Percentiles rank a stretch among this genome's conserved stretches.
phyloP scores from a whole-genome alignment of 2,888 invertebrate species.

The Chrysotoxum bicinctum region DNA sequence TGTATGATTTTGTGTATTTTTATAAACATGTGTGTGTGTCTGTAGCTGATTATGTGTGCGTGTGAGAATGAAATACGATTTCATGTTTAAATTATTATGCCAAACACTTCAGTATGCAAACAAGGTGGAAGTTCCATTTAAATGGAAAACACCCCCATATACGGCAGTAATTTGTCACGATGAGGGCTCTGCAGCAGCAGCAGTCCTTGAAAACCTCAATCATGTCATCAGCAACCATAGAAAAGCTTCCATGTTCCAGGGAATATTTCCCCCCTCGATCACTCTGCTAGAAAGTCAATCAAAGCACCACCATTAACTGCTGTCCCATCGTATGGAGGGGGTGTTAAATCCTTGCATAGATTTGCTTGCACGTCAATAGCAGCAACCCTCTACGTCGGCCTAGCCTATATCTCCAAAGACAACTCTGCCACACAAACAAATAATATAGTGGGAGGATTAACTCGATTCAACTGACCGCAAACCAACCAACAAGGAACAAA shows the following conservation, averaged over 20 bases:
- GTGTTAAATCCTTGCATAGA: constrained; percentile 52
- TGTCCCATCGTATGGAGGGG: neutral
- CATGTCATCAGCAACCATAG: constrained; percentile 70
- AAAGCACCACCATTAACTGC: constrained; percentile 51
- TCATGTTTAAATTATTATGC: constrained; percentile 74
- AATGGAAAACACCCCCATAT: constrained; percentile 64
- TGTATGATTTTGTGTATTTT: neutral
- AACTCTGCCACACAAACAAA: constrained; percentile 9
- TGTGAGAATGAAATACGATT: constrained; percentile 54
- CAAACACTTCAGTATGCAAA: constrained; percentile 72
- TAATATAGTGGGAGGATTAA: constrained; percentile 52
- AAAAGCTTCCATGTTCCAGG: constrained; percentile 35
- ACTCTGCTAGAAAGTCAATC: constrained; percentile 66
- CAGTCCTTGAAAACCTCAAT: constrained; percentile 70
- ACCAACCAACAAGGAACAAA: constrained; percentile 48
- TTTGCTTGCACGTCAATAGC: constrained; percentile 42
- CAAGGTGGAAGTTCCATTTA: constrained; percentile 73
- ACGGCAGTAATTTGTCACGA: constrained; percentile 55
- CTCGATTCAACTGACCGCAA: constrained; percentile 71
- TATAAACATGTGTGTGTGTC: neutral
- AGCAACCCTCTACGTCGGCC: constrained; percentile 15
- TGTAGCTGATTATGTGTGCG: neutral
- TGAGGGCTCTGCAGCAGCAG: constrained; percentile 27
- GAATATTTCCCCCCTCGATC: neutral
- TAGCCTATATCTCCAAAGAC: neutral